Percentiles rank a stretch among this genome's conserved stretches.
These are phyloP conservation scores for Drosophila quinaria DNA, from an alignment of 2,888 invertebrate genomes.

Conservation along the genomic window DNA sequence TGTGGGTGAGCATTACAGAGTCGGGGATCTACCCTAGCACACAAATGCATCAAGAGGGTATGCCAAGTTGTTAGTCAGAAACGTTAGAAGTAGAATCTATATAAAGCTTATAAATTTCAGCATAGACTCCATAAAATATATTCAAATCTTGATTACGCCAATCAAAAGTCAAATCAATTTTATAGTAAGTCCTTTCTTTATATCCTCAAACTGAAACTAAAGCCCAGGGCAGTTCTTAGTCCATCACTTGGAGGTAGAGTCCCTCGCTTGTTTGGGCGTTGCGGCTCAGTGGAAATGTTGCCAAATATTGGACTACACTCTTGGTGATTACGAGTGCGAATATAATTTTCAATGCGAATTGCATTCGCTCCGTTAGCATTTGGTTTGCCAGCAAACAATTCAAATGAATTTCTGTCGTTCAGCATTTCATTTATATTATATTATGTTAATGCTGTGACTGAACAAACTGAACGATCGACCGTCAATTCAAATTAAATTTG, in stretches of 20 bases:
- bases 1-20: slow-evolving; percentile 31
- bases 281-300: slow-evolving; percentile 9
- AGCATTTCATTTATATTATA: slow-evolving; percentile 62
- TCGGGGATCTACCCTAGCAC: slow-evolving; percentile 16
- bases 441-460: slow-evolving; percentile 57
- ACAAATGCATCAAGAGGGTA: background rate
- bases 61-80: background rate
- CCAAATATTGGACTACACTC: slow-evolving; percentile 40
- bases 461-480: slow-evolving; percentile 20
- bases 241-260: background rate
- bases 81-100: background rate
- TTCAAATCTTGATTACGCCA: background rate
- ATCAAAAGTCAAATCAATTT: background rate
- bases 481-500: slow-evolving; percentile 60
- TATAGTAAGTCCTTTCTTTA: background rate
- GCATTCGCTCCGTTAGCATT: slow-evolving; percentile 43
- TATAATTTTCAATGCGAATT: slow-evolving; percentile 39
- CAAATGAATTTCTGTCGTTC: slow-evolving; percentile 50
- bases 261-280: background rate
- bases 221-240: slow-evolving; percentile 13
- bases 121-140: no score
- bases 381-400: slow-evolving; percentile 60
- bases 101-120: background rate
- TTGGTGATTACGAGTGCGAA: slow-evolving; percentile 32
- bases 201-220: no score